A percentile compares a stretch with the other conserved stretches of the same genome.
Evolutionary conservation across 2,797 vertebrate species (phyloP).

Genomic region (Allobates femoralis): DNA sequence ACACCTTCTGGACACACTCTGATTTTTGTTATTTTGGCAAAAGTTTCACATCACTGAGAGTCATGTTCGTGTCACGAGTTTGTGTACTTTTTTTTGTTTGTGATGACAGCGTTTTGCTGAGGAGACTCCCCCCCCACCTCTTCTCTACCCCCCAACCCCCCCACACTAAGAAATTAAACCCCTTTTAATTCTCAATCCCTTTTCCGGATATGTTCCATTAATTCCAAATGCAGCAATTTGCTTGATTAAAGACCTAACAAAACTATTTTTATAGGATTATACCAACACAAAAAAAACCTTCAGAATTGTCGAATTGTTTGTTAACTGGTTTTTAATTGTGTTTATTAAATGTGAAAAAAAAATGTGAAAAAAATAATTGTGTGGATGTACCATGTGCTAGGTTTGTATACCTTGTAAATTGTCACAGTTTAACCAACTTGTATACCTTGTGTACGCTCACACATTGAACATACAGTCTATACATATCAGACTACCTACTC

Average conservation of each 20-base stretch:
- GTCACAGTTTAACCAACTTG: constrained; percentile 21
- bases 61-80: constrained; percentile 76
- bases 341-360: constrained; percentile 42
- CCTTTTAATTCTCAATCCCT: constrained; percentile 19
- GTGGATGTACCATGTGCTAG: constrained; percentile 34
- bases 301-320: constrained; percentile 41
- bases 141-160: too few species aligned
- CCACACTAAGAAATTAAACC: not conserved
- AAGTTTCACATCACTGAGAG: constrained; percentile 77
- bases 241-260: constrained; percentile 35
- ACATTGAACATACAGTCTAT: not conserved
- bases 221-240: constrained; percentile 58
- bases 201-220: constrained; percentile 44
- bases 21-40: constrained; percentile 72
- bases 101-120: constrained; percentile 72
- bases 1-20: constrained; percentile 72
- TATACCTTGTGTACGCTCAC: not conserved
- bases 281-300: not conserved
- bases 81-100: constrained; percentile 82
- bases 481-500: not conserved
- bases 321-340: constrained; percentile 46
- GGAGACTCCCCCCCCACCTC: constrained; percentile 65
- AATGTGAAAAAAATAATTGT: constrained; percentile 37
- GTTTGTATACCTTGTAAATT: constrained; percentile 47
- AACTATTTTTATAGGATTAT: constrained; percentile 16